Percentiles rank a stretch among this genome's conserved stretches.
phyloP scores from a whole-genome alignment of 2,113 vertebrate genomes.

The Amphiprion percula region DNA sequence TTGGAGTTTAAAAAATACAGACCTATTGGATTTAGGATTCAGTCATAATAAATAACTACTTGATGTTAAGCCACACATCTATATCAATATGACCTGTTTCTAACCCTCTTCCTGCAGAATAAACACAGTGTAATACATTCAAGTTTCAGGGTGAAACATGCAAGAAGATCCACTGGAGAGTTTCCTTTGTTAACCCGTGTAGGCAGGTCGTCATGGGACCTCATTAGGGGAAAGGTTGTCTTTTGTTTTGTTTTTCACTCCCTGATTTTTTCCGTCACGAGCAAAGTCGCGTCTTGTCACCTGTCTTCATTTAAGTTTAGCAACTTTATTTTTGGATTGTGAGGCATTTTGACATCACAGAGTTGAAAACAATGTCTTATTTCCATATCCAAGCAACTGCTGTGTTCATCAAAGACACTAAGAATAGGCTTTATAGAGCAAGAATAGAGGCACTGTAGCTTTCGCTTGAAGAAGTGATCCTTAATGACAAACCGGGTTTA shows the following conservation, averaged over 20 bases:
- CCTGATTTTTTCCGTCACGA: conserved; percentile 31
- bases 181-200: conserved; percentile 38
- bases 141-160: conserved; percentile 41
- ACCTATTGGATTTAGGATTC: background rate
- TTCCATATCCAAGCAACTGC: conserved; percentile 43
- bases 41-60: background rate
- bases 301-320: conserved; percentile 24
- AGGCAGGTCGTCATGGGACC: conserved; percentile 58
- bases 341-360: conserved; percentile 29
- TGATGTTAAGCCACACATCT: background rate
- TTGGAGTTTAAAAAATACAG: background rate
- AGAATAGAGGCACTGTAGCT: background rate
- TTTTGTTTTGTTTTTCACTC: conserved; percentile 24
- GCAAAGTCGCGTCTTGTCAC: conserved; percentile 21
- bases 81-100: background rate
- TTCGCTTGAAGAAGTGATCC: conserved; percentile 11
- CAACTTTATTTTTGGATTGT: conserved; percentile 34
- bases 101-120: conserved; percentile 22
- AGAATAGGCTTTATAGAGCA: conserved; percentile 44
- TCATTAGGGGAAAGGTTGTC: conserved; percentile 65
- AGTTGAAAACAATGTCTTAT: conserved; percentile 40
- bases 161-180: conserved; percentile 28
- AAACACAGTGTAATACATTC: conserved; percentile 15
- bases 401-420: conserved; percentile 45
- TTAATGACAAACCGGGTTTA: conserved; percentile 17